These are phyloP conservation scores for Drosophila pachea DNA, from an alignment of 1,140 invertebrate species.

Conservation along the genomic window DNA sequence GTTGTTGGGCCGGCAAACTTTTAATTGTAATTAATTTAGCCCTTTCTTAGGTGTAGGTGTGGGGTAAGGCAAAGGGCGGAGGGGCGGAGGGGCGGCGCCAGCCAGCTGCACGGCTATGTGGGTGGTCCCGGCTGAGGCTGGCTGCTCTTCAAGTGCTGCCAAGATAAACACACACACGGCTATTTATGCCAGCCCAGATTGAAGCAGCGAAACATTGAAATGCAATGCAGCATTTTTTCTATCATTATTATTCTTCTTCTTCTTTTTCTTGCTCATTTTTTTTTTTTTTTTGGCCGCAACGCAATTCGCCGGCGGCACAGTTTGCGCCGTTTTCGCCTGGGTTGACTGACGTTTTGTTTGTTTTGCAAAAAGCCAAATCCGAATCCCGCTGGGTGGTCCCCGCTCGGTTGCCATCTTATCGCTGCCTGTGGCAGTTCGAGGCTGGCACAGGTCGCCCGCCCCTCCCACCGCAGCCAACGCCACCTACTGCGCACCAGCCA, in stretches of 20 bases:
- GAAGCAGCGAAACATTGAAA: constrained; percentile 55
- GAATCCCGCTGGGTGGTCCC: constrained; percentile 64
- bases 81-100: background rate
- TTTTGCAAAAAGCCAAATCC: constrained; percentile 75
- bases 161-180: constrained; percentile 72
- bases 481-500: too few species aligned
- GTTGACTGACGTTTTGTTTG: constrained; percentile 74
- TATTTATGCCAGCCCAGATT: constrained; percentile 61
- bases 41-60: constrained; percentile 16
- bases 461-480: background rate
- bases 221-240: constrained; percentile 51
- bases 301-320: constrained; percentile 13
- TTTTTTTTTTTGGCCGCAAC: constrained; percentile 20
- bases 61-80: too few species aligned
- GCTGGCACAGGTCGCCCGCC: constrained; percentile 1
- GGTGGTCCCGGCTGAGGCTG: constrained; percentile 53
- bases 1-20: constrained; percentile 48
- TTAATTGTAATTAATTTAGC: constrained; percentile 76
- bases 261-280: constrained; percentile 1
- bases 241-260: constrained; percentile 15
- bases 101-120: constrained; percentile 15
- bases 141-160: constrained; percentile 67
- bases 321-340: constrained; percentile 21
- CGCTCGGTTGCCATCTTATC: background rate
- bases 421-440: constrained; percentile 6